Evolutionary conservation across 1,140 invertebrate genomes (phyloP), one percentile per base, ranked within the genome.

Genomic region (Achatina immaculata): DNA sequence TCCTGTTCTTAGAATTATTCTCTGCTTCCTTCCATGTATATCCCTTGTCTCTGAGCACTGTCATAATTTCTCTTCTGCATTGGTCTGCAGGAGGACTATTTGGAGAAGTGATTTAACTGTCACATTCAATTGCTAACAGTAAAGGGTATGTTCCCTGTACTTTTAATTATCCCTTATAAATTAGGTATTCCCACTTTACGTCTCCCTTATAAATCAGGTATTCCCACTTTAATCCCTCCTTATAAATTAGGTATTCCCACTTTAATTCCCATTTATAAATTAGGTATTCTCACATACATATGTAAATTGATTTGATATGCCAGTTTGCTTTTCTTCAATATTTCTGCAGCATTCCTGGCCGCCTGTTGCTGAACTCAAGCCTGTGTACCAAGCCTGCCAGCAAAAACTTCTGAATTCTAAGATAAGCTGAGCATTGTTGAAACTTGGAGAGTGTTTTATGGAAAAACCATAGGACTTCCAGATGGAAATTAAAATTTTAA

Each of bases 261-360:
- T 21, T 16, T 31, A 34, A n/a, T 68, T 11, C 11, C 28, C 34
- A 16, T 68, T 68, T 68, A 16, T 21, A 16, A 34, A 28, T 31
- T 68, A 14, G 14, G 14, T 11, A 16, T 68, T 11, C 28, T 73
- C 21, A 43, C 34, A 19, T 43, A 11, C 14, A 43, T 38, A 34
- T 43, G 14, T 16, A 73, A 40, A 16, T 48, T 11, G n/a, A 7
- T 36, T 55, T 45, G 9, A 16, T 75, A n/a, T 75, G n/a, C 51
- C 11, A n/a, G n/a, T n/a, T n/a, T n/a, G n/a, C n/a, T n/a, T n/a
- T n/a, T n/a, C n/a, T n/a, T n/a, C n/a, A n/a, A n/a, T n/a, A 58
- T 65, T 7, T 51, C 36, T 48, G 7, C 43, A 79, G 78, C 43
- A 72, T 40, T 80, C 68, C 31, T 80, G 78, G 78, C 78, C 78